Evolutionary conservation across 2,797 vertebrate species (phyloP).

Genomic region (Lagodon rhomboides): DNA sequence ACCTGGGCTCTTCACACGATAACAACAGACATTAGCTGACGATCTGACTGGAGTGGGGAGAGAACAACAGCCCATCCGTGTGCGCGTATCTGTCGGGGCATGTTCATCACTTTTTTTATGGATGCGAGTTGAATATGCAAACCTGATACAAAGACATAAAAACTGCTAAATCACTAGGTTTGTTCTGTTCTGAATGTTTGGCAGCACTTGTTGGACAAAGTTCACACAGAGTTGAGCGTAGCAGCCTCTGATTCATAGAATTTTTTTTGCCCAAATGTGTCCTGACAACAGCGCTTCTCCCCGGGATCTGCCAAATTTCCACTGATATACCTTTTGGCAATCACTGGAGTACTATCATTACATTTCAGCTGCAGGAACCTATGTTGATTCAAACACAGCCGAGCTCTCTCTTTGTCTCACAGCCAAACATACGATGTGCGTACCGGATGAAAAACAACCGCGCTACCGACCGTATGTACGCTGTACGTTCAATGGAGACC

Average conservation of each 20-base stretch:
- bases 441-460: constrained; percentile 74
- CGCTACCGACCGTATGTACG: constrained; percentile 60
- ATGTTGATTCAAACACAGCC: not conserved
- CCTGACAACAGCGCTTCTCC: too few species aligned
- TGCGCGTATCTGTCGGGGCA: constrained; percentile 48
- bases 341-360: not conserved
- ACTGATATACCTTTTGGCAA: not conserved
- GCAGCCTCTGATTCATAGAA: not conserved
- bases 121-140: constrained; percentile 10
- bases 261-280: not conserved
- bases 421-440: constrained; percentile 76
- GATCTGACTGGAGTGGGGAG: constrained; percentile 33
- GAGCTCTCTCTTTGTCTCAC: constrained; percentile 72
- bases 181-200: constrained; percentile 4
- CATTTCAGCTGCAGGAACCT: too few species aligned
- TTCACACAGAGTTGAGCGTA: not conserved
- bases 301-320: not conserved
- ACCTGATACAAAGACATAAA: constrained; percentile 34
- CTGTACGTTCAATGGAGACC: constrained; percentile 63
- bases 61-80: constrained; percentile 44
- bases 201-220: not conserved
- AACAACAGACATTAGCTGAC: constrained; percentile 57
- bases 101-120: constrained; percentile 31
- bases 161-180: constrained; percentile 17
- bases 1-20: constrained; percentile 63